Evolutionary conservation across 2,888 invertebrate species (phyloP).

Genomic region (Drosophila aldrichi): DNA sequence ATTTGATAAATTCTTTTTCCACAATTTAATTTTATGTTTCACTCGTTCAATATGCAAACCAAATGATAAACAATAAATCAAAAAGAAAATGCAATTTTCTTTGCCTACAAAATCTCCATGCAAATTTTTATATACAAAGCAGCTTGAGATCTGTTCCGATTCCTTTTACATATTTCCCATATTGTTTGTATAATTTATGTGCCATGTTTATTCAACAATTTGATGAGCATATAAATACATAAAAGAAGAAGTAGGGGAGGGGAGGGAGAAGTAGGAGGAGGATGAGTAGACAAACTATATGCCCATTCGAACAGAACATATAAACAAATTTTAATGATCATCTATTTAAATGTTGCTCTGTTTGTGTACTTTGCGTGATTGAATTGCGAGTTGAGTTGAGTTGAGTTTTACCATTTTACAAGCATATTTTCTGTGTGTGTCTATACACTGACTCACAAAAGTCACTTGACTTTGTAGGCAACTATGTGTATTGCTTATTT

Average conservation of each 20-base stretch:
- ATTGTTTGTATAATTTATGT: slow-evolving; percentile 39
- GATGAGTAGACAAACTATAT: background rate
- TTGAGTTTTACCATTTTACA: slow-evolving; percentile 22
- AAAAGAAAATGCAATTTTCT: background rate
- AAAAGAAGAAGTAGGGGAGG: background rate
- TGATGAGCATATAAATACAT: slow-evolving; percentile 3
- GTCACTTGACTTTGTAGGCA: background rate
- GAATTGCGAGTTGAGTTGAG: slow-evolving; percentile 33
- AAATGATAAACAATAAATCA: background rate
- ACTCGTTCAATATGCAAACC: background rate
- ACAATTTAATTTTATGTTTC: background rate
- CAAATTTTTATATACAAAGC: background rate
- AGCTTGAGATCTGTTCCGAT: background rate
- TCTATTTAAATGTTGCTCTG: slow-evolving; percentile 34
- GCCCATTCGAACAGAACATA: slow-evolving; percentile 13
- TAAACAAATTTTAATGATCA: slow-evolving; percentile 12
- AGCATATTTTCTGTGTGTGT: background rate
- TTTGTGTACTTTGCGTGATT: slow-evolving; percentile 69
- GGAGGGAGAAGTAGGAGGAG: too few species aligned
- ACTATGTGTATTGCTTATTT: background rate
- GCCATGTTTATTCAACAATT: slow-evolving; percentile 8
- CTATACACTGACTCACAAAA: background rate
- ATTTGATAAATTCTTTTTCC: too few species aligned
- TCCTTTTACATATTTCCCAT: background rate
- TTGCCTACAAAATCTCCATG: background rate